Evolutionary conservation across 2,888 invertebrate species (phyloP), one percentile per base, ranked within the genome.

Genomic region (Acrobasis repandana): DNA sequence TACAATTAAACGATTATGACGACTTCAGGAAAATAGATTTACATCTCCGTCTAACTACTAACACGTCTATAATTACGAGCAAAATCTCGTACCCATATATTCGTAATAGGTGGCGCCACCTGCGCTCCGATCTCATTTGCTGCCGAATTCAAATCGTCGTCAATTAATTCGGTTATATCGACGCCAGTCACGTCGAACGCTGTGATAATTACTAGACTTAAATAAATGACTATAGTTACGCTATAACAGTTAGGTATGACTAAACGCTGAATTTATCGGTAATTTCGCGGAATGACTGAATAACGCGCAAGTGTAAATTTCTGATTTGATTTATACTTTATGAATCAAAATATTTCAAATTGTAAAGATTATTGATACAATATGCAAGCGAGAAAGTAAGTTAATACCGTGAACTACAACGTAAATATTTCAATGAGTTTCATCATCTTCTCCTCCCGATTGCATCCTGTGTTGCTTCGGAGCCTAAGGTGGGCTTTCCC

Each of bases 101-200:
- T 61, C 65, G 73, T 77, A 77, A 74, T 75, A 73, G 69, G 70
- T 67, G 70, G 73, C 72, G 68, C 67, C 83, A 81, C 75, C 81
- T 81, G 82, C 67, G 65, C 65, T 67, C 57, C 72, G 71, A 68
- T 75, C 73, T 79, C 79, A 78, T 83, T 80, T 78, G 70, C 65
- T 75, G 61, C 63, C 73, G 67, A 78, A 77, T 76, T 79, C 70
- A 70, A 79, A 82, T 78, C 68, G 74, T 74, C 78, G 74, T 65
- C 75, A 67, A 78, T 80, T 82, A 79, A 72, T 79, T 72, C 76
- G 70, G 63, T 72, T 71, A 74, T 73, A 72, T 69, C 67, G 68
- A 72, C 67, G 63, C 67, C 67, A 73, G 71, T 71, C 76, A 73
- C 72, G 75, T 64, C 60, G 56, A 49, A 52, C 65, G 63, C 61